Evolutionary conservation across 2,888 invertebrate genomes (phyloP).

Genomic region (Schrankia costaestrigalis): DNA sequence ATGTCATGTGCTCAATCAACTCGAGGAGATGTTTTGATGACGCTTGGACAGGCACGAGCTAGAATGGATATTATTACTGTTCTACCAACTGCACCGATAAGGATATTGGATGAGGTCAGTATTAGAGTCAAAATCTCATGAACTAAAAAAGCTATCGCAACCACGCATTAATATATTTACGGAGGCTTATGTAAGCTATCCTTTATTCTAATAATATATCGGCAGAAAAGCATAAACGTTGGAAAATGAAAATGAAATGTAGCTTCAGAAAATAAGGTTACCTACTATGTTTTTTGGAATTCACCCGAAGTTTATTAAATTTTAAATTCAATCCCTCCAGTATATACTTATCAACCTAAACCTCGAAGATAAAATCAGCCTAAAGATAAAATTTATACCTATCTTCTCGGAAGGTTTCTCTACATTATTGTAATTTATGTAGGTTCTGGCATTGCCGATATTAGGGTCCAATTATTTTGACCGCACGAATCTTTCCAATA

Average conservation of each 20-base stretch:
- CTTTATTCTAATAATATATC: too few species aligned
- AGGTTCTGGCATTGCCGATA: slow-evolving; percentile 30
- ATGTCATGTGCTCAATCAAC: slow-evolving; percentile 58
- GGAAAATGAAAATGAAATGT: too few species aligned
- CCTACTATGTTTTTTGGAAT: too few species aligned
- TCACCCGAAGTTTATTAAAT: too few species aligned
- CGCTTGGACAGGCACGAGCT: slow-evolving; percentile 60
- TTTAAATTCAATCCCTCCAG: too few species aligned
- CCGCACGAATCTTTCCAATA: slow-evolving; percentile 18
- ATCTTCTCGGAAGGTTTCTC: slow-evolving; percentile 7
- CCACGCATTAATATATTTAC: too few species aligned
- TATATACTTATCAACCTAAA: too few species aligned
- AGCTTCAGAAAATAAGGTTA: too few species aligned
- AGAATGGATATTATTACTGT: slow-evolving; percentile 63
- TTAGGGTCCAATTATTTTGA: slow-evolving; percentile 35
- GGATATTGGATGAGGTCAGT: slow-evolving; percentile 58
- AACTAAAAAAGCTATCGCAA: not conserved
- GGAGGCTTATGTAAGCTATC: too few species aligned
- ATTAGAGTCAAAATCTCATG: not conserved
- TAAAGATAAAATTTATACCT: too few species aligned
- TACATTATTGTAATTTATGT: slow-evolving; percentile 44
- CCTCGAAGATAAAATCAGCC: too few species aligned
- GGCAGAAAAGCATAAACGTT: too few species aligned
- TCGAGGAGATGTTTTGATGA: slow-evolving; percentile 61
- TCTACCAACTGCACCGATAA: slow-evolving; percentile 57